phyloP scores from a whole-genome alignment of 1,140 invertebrate species.

The Wiebesia pumilae region DNA sequence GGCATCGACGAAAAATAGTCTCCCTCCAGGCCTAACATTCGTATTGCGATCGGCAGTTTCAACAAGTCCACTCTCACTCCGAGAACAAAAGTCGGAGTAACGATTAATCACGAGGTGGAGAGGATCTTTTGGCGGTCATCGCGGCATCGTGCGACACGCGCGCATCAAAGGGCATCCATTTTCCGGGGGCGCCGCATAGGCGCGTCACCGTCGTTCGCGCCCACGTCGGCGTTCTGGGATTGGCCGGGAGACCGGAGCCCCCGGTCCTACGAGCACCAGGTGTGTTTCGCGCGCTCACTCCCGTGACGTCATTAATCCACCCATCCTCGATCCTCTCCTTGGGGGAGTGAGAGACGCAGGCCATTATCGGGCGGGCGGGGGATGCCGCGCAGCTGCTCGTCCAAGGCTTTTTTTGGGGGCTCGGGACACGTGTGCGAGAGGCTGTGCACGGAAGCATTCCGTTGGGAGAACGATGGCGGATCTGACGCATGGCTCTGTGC shows the following conservation, averaged over 20 bases:
- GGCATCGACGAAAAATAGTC: neutral
- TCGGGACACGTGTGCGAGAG: constrained; percentile 47
- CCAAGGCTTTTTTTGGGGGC: constrained; percentile 28
- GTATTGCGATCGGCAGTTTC: neutral
- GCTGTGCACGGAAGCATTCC: constrained; percentile 2
- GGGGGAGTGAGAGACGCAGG: constrained; percentile 61
- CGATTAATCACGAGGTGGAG: neutral
- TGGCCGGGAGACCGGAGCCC: constrained; percentile 21
- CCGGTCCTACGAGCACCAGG: constrained; percentile 63
- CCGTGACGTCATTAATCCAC: constrained; percentile 73
- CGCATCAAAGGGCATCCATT: constrained; percentile 30
- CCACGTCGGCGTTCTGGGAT: neutral
- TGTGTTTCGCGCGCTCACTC: constrained; percentile 61
- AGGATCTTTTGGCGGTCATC: neutral
- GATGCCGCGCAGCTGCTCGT: constrained; percentile 41
- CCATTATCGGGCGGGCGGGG: constrained; percentile 20
- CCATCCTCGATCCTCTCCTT: constrained; percentile 62
- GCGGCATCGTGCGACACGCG: neutral
- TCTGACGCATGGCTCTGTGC: neutral
- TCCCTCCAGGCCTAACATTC: neutral
- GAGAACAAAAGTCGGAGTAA: neutral
- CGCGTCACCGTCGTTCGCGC: neutral
- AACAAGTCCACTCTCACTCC: neutral
- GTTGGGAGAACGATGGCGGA: constrained; percentile 27
- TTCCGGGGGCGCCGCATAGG: constrained; percentile 22